These are phyloP conservation scores for Chromis chromis DNA, from an alignment of 2,797 vertebrate species.

Conservation along the genomic window DNA sequence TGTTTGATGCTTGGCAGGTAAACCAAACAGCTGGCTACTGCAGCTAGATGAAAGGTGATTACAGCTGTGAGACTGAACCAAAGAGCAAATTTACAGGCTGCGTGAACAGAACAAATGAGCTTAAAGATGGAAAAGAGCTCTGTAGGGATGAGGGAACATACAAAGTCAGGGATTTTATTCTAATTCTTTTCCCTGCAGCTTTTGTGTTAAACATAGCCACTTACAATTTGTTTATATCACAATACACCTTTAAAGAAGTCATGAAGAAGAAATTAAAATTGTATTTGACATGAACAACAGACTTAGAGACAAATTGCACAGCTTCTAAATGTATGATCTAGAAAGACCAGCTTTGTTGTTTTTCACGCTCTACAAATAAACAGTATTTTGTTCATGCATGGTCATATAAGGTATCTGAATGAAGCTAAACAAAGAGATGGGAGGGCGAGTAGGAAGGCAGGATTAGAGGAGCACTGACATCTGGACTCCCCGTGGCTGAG, in stretches of 20 bases:
- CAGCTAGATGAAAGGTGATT: not conserved
- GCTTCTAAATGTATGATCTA: not conserved
- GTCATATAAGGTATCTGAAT: constrained; percentile 32
- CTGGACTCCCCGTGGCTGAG: constrained; percentile 63
- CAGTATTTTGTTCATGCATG: not conserved
- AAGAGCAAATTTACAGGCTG: not conserved
- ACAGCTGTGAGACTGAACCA: not conserved
- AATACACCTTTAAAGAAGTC: not conserved
- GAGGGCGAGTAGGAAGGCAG: constrained; percentile 36
- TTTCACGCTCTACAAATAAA: constrained; percentile 35
- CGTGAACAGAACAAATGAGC: not conserved
- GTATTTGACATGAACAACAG: not conserved
- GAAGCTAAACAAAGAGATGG: constrained; percentile 24
- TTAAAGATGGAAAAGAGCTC: not conserved
- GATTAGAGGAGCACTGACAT: constrained; percentile 71
- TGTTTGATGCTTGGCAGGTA: not conserved
- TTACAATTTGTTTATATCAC: not conserved
- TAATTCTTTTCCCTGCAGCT: not conserved
- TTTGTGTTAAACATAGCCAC: not conserved
- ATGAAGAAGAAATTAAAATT: not conserved
- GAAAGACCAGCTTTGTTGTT: constrained; percentile 15
- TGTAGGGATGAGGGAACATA: not conserved
- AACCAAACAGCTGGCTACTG: not conserved
- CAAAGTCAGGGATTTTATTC: not conserved
- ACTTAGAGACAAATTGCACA: not conserved